These are phyloP conservation scores for Dinothrombium tinctorium DNA, from an alignment of 1,140 invertebrate genomes.

Conservation along the genomic window DNA sequence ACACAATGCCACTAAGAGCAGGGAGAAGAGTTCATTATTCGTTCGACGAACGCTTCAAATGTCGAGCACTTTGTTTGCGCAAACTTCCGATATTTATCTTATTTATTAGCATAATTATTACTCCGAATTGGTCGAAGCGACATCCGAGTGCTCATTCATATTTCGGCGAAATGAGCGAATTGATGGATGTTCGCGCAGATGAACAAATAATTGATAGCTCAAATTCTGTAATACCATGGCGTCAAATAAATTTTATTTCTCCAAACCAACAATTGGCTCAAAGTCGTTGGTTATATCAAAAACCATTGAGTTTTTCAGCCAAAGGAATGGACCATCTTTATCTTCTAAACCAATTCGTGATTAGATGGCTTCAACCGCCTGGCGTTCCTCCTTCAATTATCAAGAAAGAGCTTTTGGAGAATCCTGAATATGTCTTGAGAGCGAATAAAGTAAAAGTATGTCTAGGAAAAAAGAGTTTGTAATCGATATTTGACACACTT, in stretches of 20 bases:
- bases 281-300: not conserved
- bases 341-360: slow-evolving; percentile 7
- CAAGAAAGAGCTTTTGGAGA: slow-evolving; percentile 7
- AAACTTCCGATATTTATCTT: too few relatives aligned
- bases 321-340: slow-evolving; percentile 13
- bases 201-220: too few relatives aligned
- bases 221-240: too few relatives aligned
- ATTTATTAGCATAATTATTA: too few relatives aligned
- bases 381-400: slow-evolving; percentile 10
- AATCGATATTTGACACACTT: not conserved
- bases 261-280: slow-evolving; percentile 1
- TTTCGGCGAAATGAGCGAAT: too few relatives aligned
- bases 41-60: too few relatives aligned
- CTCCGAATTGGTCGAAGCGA: too few relatives aligned
- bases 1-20: too few relatives aligned
- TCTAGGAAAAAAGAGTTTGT: not conserved
- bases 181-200: too few relatives aligned
- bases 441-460: slow-evolving; percentile 6
- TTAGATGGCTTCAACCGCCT: slow-evolving; percentile 3
- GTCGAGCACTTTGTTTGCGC: too few relatives aligned
- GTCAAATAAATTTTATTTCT: slow-evolving; percentile 3
- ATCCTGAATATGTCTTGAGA: slow-evolving; percentile 6
- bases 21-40: too few relatives aligned
- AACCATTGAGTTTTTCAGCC: slow-evolving; percentile 2
- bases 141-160: too few relatives aligned